Percentiles rank a stretch among this genome's conserved stretches.
Conservation (phyloP, 2,888 invertebrate species). For the Pammene aurita region DNA sequence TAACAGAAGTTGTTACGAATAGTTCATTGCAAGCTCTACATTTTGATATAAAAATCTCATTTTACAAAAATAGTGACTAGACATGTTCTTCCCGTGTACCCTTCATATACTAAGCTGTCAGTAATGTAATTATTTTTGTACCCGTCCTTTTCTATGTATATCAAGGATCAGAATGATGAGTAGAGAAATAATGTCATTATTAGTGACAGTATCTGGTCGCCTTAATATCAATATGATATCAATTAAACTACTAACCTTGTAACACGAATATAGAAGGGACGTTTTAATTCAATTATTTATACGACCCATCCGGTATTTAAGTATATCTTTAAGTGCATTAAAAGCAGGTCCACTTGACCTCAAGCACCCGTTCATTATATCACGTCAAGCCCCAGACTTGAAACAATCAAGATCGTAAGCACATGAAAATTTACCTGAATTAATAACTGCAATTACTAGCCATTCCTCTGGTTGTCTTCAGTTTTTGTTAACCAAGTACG, state of each 20-base stretch:
- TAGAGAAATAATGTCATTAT: too few species aligned
- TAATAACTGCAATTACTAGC: constrained; percentile 41
- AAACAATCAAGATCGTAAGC: constrained; percentile 31
- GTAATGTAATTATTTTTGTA: too few species aligned
- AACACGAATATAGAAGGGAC: constrained; percentile 2
- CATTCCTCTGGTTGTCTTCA: constrained; percentile 19
- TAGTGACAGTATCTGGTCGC: too few species aligned
- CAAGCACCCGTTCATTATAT: constrained; percentile 34
- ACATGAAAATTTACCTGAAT: constrained; percentile 30
- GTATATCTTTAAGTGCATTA: constrained; percentile 27
- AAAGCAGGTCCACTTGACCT: constrained; percentile 37
- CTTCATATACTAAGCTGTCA: too few species aligned
- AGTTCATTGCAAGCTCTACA: too few species aligned
- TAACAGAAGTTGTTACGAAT: too few species aligned
- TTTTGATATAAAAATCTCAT: too few species aligned
- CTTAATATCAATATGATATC: background rate
- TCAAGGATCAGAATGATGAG: too few species aligned
- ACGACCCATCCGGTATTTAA: constrained; percentile 25
- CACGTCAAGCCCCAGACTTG: constrained; percentile 26
- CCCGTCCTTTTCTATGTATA: too few species aligned
- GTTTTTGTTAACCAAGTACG: constrained; percentile 30
- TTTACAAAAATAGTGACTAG: too few species aligned
- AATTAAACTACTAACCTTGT: constrained; percentile 13
- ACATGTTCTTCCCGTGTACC: too few species aligned
- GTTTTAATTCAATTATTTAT: constrained; percentile 13